Evolutionary conservation across 1,140 invertebrate genomes (phyloP), one percentile per base, ranked within the genome.

Genomic region (Drosophila teissieri): DNA sequence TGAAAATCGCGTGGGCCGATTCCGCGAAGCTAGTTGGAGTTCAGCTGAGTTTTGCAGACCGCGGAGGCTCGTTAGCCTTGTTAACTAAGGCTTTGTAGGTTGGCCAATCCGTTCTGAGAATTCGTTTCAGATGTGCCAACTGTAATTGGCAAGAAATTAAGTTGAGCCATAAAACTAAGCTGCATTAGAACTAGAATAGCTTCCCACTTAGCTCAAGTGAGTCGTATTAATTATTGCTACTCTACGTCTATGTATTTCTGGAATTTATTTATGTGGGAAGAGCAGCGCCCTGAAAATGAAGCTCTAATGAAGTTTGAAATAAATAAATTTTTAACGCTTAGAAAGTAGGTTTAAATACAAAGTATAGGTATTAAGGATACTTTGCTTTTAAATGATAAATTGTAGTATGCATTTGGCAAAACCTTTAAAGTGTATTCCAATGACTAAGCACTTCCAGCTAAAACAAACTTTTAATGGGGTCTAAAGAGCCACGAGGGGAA

Each of bases 1-100:
- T 76, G 51, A 69, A 77, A 51, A 63, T 75, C 61, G 61, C 58
- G 78, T 73, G 73, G 73, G 73, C 11, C 56, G 63, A 39, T 54
- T 40, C 34, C 34, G 22, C 57, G 17, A 15, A 37, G 55, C 19
- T 15, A 15, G 51, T 31, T 56, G 55, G 51, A 45, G 42, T 11
- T 45, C 3, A 17, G 37, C 2, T 39, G 12, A 42, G 67, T 55
- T 48, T 40, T 31, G 22, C 40, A 15, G 54, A 14, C 14, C 12
- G 46, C 12, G 60, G 17, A 2, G 49, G 64, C 65, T 56, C 31
- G 67, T 70, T 70, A 70, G 68, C 68, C 68, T 72, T 72, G 68
- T 70, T 72, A 72, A 14, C 68, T 57, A 37, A 45, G 27, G 65
- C 68, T 70, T 69, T 70, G 67, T 69, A 53, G 64, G 63, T 53